phyloP scores from a whole-genome alignment of 2,113 vertebrate genomes.

The Pygoscelis adeliae region DNA sequence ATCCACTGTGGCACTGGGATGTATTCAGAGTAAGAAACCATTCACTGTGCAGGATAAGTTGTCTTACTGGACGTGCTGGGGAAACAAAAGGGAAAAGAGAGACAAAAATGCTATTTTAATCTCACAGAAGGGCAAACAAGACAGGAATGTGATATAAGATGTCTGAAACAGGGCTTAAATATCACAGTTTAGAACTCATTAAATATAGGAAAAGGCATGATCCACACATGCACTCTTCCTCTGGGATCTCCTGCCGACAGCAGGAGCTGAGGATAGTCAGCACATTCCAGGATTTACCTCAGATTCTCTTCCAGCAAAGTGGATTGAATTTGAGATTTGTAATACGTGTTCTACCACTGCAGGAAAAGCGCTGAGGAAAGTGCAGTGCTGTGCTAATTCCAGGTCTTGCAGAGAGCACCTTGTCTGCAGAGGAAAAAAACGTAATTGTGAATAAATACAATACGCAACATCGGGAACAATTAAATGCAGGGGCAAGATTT shows the following conservation, averaged over 20 bases:
- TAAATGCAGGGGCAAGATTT: slow-evolving; percentile 41
- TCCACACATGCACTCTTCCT: background rate
- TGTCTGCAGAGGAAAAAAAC: background rate
- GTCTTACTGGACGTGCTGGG: background rate
- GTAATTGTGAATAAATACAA: slow-evolving; percentile 12
- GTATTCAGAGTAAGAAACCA: background rate
- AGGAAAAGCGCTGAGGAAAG: background rate
- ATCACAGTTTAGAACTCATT: background rate
- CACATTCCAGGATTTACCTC: slow-evolving; percentile 7
- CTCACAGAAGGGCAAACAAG: background rate
- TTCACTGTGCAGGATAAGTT: background rate
- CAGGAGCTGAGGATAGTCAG: background rate
- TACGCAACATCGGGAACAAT: slow-evolving; percentile 2
- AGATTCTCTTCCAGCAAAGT: background rate
- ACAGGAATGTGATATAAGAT: background rate
- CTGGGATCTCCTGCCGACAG: background rate
- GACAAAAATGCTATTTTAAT: background rate
- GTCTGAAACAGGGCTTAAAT: slow-evolving; percentile 11
- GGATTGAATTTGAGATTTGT: background rate
- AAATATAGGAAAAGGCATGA: slow-evolving; percentile 22
- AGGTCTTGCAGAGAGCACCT: background rate
- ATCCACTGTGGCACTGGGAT: background rate
- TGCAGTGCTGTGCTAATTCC: background rate
- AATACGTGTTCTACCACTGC: background rate
- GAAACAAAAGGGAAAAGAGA: background rate